These are phyloP conservation scores for Embidobia sp. DNA, from an alignment of 2,888 invertebrate genomes.

Conservation along the genomic window DNA sequence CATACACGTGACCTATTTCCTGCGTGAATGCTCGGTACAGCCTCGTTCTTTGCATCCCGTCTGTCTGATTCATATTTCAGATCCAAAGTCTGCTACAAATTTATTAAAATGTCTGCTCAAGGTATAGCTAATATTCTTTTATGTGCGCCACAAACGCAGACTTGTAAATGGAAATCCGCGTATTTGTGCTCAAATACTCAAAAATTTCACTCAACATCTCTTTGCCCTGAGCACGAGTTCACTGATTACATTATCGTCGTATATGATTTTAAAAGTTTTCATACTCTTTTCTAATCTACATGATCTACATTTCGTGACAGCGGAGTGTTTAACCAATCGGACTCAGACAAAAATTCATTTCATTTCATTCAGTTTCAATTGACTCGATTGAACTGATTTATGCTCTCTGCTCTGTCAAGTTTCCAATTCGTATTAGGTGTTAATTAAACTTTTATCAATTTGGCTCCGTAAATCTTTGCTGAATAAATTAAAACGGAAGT, in stretches of 20 bases:
- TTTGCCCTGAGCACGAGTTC: background rate
- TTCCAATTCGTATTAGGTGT: too few relatives aligned
- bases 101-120: constrained; percentile 50
- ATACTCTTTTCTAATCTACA: too few relatives aligned
- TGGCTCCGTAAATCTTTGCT: too few relatives aligned
- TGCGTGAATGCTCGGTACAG: constrained; percentile 61
- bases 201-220: constrained; percentile 5
- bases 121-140: constrained; percentile 54
- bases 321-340: too few relatives aligned
- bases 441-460: too few relatives aligned
- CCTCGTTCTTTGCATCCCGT: constrained; percentile 55
- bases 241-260: constrained; percentile 25
- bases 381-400: too few relatives aligned
- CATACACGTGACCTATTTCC: constrained; percentile 68
- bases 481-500: too few relatives aligned
- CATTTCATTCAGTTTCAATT: too few relatives aligned
- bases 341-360: too few relatives aligned
- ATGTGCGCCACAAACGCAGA: constrained; percentile 12
- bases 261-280: background rate
- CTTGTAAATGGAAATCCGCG: constrained; percentile 25
- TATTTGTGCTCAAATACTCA: constrained; percentile 22
- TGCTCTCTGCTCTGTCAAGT: too few relatives aligned
- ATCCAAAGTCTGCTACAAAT: constrained; percentile 53
- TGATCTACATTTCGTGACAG: too few relatives aligned
- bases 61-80: constrained; percentile 63